phyloP scores from a whole-genome alignment of 2,888 invertebrate genomes.

The Colostygia pectinataria region DNA sequence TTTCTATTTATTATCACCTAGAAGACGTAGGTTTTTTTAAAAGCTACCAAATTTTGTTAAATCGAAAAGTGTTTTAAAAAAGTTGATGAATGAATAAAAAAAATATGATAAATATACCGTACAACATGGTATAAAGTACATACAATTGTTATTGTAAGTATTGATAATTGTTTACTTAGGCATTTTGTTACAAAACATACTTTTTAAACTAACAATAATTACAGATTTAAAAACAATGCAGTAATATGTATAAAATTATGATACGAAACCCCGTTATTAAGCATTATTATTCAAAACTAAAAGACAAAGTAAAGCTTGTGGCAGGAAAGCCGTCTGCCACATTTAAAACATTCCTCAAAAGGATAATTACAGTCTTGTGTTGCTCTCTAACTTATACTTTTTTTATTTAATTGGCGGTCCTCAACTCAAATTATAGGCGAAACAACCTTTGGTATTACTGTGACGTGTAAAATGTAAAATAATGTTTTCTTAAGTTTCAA shows the following conservation, averaged over 20 bases:
- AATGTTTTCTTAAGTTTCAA: constrained; percentile 23
- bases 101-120: too few species aligned
- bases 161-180: too few species aligned
- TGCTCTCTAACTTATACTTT: constrained; percentile 54
- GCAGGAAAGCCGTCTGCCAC: constrained; percentile 41
- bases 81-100: too few species aligned
- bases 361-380: constrained; percentile 54
- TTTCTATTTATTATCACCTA: too few species aligned
- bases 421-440: constrained; percentile 53
- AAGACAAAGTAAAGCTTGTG: constrained; percentile 41
- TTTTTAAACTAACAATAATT: not conserved
- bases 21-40: too few species aligned
- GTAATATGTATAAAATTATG: constrained; percentile 4
- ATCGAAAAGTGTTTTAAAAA: too few species aligned
- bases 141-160: too few species aligned
- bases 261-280: constrained; percentile 20
- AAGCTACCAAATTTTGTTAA: too few species aligned
- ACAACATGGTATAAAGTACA: too few species aligned
- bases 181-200: too few species aligned
- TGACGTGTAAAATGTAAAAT: constrained; percentile 29
- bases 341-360: constrained; percentile 57
- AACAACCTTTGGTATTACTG: constrained; percentile 46
- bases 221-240: not conserved
- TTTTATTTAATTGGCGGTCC: constrained; percentile 58
- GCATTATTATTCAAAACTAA: constrained; percentile 41